These are phyloP conservation scores for Liasis olivaceus DNA, from an alignment of 2,797 vertebrate species.

Conservation along the genomic window DNA sequence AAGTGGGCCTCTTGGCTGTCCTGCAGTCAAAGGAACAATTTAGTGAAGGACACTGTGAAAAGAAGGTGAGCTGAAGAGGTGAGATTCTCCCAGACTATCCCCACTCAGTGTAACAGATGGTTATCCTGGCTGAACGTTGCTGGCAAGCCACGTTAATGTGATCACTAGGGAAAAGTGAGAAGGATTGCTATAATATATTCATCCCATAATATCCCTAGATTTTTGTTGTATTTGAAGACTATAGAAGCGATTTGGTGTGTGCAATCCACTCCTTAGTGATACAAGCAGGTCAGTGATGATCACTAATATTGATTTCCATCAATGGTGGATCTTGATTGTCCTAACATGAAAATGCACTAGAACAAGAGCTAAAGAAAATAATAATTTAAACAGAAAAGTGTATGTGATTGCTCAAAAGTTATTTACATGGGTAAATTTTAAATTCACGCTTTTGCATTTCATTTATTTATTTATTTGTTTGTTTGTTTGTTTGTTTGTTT, in stretches of 20 bases:
- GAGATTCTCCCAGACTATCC: not conserved
- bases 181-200: not conserved
- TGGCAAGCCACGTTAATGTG: not conserved
- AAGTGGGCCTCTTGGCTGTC: not conserved
- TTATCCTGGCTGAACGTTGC: not conserved
- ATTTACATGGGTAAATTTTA: not conserved
- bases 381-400: not conserved
- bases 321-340: not conserved
- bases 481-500: too few relatives aligned
- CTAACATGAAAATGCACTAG: not conserved
- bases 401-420: not conserved
- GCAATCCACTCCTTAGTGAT: not conserved
- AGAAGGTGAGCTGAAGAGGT: not conserved
- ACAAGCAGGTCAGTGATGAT: not conserved
- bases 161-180: not conserved
- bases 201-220: not conserved
- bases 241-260: not conserved
- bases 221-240: conserved; percentile 1
- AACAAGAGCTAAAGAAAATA: not conserved
- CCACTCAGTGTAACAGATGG: not conserved
- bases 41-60: not conserved
- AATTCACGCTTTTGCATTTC: not conserved
- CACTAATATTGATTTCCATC: not conserved
- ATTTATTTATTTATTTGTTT: too few relatives aligned
- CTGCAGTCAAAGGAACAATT: conserved; percentile 1